These are phyloP conservation scores for Saguinus midas DNA, from an alignment of 2,113 vertebrate species.

Conservation along the genomic window DNA sequence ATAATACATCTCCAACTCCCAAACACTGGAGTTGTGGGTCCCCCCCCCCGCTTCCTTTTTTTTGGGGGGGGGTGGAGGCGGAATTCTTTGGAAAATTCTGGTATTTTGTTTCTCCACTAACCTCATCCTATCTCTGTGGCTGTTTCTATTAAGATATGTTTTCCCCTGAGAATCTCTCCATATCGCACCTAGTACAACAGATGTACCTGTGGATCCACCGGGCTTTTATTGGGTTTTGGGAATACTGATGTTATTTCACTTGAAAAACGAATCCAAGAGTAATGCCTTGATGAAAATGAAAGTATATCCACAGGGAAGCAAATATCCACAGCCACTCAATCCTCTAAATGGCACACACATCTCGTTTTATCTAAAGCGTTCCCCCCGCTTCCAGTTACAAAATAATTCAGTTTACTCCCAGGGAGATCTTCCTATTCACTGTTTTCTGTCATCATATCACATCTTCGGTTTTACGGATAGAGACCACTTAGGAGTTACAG, in stretches of 20 bases:
- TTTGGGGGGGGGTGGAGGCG: background rate
- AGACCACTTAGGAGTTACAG: background rate
- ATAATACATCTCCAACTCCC: constrained; percentile 9
- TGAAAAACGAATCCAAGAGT: constrained; percentile 37
- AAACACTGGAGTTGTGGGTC: background rate
- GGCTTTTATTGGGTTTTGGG: background rate
- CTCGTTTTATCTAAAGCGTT: constrained; percentile 1
- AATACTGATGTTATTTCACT: background rate
- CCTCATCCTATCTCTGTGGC: constrained; percentile 10
- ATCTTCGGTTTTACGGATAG: background rate
- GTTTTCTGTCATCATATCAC: background rate
- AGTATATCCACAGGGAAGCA: background rate
- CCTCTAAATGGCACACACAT: background rate
- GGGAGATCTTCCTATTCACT: background rate
- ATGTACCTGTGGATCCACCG: constrained; percentile 68
- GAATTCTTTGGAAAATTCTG: constrained; percentile 66
- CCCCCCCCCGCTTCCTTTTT: accelerated
- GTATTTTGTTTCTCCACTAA: constrained; percentile 30
- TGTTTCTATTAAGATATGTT: background rate
- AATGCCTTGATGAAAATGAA: constrained; percentile 27
- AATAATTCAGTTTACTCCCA: constrained; percentile 35
- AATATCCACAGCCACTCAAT: background rate
- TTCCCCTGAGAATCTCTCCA: background rate
- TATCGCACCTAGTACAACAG: background rate
- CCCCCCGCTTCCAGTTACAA: background rate